These are phyloP conservation scores for Kuschelorhynchus macadamiae DNA, from an alignment of 2,888 invertebrate species.

Conservation along the genomic window DNA sequence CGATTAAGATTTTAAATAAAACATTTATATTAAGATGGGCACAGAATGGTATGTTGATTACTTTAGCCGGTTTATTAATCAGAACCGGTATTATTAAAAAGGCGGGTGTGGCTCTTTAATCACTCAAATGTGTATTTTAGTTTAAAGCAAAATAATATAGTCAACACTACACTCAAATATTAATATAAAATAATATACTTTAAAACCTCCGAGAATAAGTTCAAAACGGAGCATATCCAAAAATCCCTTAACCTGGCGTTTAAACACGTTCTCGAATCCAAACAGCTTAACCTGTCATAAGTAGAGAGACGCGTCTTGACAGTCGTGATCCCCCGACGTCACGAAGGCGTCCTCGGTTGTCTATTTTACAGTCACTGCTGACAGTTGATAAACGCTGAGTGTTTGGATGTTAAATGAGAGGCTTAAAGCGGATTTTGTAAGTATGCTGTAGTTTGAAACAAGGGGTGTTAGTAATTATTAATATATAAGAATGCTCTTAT, in stretches of 20 bases:
- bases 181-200: too few species aligned
- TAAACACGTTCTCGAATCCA: conserved; percentile 23
- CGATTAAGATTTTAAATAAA: too few species aligned
- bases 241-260: conserved; percentile 21
- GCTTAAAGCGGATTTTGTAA: not conserved
- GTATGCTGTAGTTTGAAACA: not conserved
- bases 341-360: conserved; percentile 26
- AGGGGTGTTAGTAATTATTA: not conserved
- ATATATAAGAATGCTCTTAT: too few species aligned
- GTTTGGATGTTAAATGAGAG: conserved; percentile 1
- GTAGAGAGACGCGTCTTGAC: conserved; percentile 28
- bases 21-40: too few species aligned
- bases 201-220: too few species aligned
- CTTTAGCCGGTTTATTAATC: too few species aligned
- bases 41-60: too few species aligned
- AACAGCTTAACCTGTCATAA: conserved; percentile 20
- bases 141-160: too few species aligned
- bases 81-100: too few species aligned
- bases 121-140: too few species aligned
- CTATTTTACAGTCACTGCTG: conserved; percentile 7
- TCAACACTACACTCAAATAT: too few species aligned
- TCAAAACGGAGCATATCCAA: not conserved
- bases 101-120: too few species aligned
- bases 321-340: conserved; percentile 24
- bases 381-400: conserved; percentile 3